Percentiles rank a stretch among this genome's conserved stretches.
phyloP scores from a whole-genome alignment of 1,140 invertebrate genomes.

The Achroia grisella region DNA sequence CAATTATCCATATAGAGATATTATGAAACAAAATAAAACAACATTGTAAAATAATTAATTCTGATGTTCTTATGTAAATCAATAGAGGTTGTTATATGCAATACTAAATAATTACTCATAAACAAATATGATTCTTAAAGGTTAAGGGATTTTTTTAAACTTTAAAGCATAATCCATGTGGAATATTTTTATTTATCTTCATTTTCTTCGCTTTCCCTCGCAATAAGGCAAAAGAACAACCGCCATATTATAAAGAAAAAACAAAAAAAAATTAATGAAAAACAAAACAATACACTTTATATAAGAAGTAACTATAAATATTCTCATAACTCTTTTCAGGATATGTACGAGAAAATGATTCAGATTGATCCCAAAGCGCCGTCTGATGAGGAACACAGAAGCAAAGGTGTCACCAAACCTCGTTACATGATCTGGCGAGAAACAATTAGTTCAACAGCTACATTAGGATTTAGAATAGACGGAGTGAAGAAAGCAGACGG shows the following conservation, averaged over 20 bases:
- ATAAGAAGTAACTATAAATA: constrained; percentile 1
- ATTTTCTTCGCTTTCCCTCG: no score
- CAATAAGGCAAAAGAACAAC: background rate
- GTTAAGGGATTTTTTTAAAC: no score
- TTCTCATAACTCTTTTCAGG: constrained; percentile 70
- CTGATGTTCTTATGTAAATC: no score
- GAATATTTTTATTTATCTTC: no score
- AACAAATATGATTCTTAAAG: no score
- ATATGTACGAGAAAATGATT: constrained; percentile 99
- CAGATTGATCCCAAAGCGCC: constrained; percentile 94
- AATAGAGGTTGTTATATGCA: no score
- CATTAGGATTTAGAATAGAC: constrained; percentile 96
- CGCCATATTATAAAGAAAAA: background rate
- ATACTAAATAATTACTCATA: no score
- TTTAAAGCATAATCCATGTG: no score
- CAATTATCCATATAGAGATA: no score
- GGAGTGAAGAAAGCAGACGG: constrained; percentile 93
- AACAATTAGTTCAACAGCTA: constrained; percentile 96
- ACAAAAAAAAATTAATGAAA: background rate
- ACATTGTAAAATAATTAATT: no score
- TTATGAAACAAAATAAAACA: no score
- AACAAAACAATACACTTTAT: no score
- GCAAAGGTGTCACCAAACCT: constrained; percentile 95
- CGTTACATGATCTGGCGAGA: constrained; percentile 99
- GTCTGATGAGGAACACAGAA: constrained; percentile 89